Evolutionary conservation across 2,888 invertebrate species (phyloP).

Genomic region (Megamerina dolium): DNA sequence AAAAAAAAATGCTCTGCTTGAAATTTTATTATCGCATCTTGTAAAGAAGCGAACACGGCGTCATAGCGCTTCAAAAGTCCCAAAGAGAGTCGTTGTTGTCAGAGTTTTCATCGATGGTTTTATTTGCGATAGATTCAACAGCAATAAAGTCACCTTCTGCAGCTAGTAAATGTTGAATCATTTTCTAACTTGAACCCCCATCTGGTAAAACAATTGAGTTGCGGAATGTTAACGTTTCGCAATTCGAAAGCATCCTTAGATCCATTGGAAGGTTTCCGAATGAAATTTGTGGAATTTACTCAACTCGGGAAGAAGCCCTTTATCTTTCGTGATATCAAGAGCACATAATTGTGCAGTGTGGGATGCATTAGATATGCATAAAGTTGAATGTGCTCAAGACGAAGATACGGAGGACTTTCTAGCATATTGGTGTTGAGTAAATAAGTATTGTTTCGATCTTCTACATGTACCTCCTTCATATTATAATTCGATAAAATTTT

Average conservation of each 20-base stretch:
- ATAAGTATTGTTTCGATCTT: background rate
- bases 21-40: constrained; percentile 7
- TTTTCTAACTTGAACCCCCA: background rate
- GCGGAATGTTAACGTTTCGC: constrained; percentile 2
- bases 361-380: constrained; percentile 14
- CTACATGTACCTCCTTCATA: background rate
- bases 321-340: constrained; percentile 12
- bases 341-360: constrained; percentile 18
- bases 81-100: constrained; percentile 7
- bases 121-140: constrained; percentile 6
- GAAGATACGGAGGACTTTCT: background rate
- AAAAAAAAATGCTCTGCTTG: constrained; percentile 7
- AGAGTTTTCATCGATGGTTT: constrained; percentile 8
- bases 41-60: constrained; percentile 7
- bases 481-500: constrained; percentile 9
- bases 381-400: constrained; percentile 6
- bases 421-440: background rate
- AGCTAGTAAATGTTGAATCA: background rate
- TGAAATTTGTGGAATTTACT: background rate
- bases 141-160: constrained; percentile 2
- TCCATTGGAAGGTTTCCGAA: constrained; percentile 7
- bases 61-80: constrained; percentile 8
- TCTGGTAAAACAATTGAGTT: constrained; percentile 8
- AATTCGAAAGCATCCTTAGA: constrained; percentile 4
- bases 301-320: background rate